Base-by-base conservation (phyloP, 2,888 invertebrate genomes). In the Fissipunctia ypsillon region DNA sequence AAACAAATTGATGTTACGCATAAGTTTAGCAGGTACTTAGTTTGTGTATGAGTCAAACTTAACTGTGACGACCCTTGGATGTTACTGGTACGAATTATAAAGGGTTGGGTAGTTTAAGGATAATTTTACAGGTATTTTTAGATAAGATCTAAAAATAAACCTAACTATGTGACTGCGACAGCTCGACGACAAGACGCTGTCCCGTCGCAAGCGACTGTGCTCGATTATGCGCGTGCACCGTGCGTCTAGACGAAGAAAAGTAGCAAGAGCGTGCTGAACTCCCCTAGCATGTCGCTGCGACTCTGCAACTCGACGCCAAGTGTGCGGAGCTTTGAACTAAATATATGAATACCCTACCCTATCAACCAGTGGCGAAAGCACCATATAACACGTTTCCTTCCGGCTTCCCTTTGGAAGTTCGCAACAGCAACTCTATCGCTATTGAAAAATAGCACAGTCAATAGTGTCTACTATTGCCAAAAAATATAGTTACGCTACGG, bases 1-100 rank as follows among this genome's bases (percentile, higher is more conserved):
- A 92, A 94, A 94, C 93, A 94, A 94, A 94, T 94, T 94, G 93
- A 91, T 92, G 92, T 92, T 91, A 84, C 87, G 89, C 84, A 80
- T 90, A 92, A 94, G 90, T 94, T 94, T 80, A n/a, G 54, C 19
- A 16, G 22, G 48, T 12, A n/a, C 83, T 84, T 89, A 88, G 88
- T 91, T 90, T 85, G 83, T 54, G 31, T 28, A 22, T n/a, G 45
- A 43, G 4, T 41, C 59, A 72, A 72, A 77, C 71, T 69, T 67
- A 25, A 50, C 56, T 63, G 48, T 43, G 57, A 64, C 25, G 43
- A 56, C 50, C 31, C 54, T 65, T 52, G 41, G 7, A 43, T 54
- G 28, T 74, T 50, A 38, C 43, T 72, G 16, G 19, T n/a, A 35
- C n/a, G 22, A 48, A 67, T 41, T 48, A 25, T 28, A 63, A 25